phyloP scores from a whole-genome alignment of 2,888 invertebrate species.

The Harmothoe impar region DNA sequence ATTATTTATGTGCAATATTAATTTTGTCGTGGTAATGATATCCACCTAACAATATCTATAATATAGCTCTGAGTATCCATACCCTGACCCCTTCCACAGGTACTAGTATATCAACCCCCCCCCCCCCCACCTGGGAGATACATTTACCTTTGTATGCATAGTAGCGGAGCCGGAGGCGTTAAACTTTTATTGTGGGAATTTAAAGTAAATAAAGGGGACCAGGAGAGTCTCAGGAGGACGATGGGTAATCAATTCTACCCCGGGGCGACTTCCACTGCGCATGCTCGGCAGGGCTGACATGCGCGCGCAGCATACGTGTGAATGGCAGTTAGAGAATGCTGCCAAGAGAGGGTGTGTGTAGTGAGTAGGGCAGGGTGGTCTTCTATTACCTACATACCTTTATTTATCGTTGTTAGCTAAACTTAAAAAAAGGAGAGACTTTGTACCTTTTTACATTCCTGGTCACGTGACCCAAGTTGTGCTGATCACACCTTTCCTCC shows the following conservation, averaged over 20 bases:
- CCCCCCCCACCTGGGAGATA: no score
- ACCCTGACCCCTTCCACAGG: no score
- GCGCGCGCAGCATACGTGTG: neutral
- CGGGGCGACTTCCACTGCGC: neutral
- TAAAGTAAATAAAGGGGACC: constrained; percentile 6
- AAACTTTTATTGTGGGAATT: constrained; percentile 35
- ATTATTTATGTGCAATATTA: neutral
- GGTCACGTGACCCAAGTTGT: no score
- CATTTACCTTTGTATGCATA: no score
- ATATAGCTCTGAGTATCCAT: no score
- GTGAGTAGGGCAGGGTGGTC: neutral
- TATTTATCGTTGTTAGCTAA: no score
- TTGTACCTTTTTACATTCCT: neutral
- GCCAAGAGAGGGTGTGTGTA: neutral
- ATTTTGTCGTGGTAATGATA: neutral
- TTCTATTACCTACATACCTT: neutral
- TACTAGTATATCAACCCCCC: no score
- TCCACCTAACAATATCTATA: neutral
- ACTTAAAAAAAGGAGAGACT: no score
- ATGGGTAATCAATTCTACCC: constrained; percentile 11
- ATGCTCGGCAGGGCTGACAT: neutral
- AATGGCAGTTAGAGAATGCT: neutral
- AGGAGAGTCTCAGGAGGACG: neutral
- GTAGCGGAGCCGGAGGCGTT: neutral
- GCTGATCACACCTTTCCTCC: no score